Conservation (phyloP, 2,888 invertebrate species). For the Emmelina monodactyla region DNA sequence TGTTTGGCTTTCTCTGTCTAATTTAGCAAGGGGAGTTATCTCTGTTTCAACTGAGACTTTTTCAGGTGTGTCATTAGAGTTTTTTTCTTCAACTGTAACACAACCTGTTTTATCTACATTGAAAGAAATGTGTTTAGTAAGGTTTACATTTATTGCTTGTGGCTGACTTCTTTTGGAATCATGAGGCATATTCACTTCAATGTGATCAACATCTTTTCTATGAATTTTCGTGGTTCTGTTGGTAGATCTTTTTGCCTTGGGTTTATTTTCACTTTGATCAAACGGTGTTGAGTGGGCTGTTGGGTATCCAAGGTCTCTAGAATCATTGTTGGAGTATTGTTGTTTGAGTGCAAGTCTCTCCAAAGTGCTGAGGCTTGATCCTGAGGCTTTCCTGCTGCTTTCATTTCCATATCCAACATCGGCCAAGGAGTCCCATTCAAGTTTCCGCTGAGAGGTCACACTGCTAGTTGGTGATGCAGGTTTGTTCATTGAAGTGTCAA, state of each 20-base stretch:
- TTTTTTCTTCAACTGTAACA: conserved; percentile 32
- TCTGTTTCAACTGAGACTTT: conserved; percentile 24
- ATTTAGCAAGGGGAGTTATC: conserved; percentile 20
- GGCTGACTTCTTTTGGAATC: conserved; percentile 23
- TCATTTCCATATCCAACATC: conserved; percentile 82
- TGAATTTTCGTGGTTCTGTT: conserved; percentile 45
- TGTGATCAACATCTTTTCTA: conserved; percentile 42
- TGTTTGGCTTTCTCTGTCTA: conserved; percentile 51
- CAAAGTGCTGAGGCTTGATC: conserved; percentile 64
- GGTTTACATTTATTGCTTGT: conserved; percentile 46
- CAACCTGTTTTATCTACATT: conserved; percentile 50
- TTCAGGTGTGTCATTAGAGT: conserved; percentile 33
- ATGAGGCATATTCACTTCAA: conserved; percentile 44
- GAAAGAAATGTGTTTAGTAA: conserved; percentile 55
- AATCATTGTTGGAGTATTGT: conserved; percentile 50
- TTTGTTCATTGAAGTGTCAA: conserved; percentile 46
- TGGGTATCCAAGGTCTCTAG: conserved; percentile 45
- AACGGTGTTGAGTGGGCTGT: conserved; percentile 64
- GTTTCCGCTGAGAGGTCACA: conserved; percentile 73
- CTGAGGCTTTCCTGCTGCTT: conserved; percentile 56
- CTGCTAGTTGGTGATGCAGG: conserved; percentile 78
- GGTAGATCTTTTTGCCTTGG: conserved; percentile 28
- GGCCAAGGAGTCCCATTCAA: conserved; percentile 90
- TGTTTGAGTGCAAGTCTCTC: conserved; percentile 68
- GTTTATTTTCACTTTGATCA: conserved; percentile 32